These are phyloP conservation scores for Argyrosomus japonicus DNA, from an alignment of 2,113 vertebrate species.

Conservation along the genomic window DNA sequence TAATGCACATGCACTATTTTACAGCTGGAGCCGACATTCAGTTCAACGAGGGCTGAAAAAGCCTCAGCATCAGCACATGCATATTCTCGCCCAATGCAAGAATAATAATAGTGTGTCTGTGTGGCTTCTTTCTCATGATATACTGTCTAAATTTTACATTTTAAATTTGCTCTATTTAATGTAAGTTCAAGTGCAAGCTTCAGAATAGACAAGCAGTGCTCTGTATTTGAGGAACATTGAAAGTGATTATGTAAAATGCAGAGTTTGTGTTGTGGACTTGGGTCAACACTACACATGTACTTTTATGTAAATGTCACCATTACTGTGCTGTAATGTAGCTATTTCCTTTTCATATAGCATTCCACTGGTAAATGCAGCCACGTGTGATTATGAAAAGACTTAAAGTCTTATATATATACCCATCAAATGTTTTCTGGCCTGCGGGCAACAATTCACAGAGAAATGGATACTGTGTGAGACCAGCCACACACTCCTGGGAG, in stretches of 20 bases:
- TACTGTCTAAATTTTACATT: not conserved
- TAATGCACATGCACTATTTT: too few relatives aligned
- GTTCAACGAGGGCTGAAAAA: too few relatives aligned
- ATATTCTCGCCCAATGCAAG: not conserved
- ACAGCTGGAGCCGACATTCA: too few relatives aligned
- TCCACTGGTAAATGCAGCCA: slow-evolving; percentile 58
- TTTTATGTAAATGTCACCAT: slow-evolving; percentile 69
- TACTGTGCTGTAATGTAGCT: slow-evolving; percentile 59
- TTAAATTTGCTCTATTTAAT: not conserved
- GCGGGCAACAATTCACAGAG: slow-evolving; percentile 69
- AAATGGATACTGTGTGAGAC: slow-evolving; percentile 73
- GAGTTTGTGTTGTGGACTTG: slow-evolving; percentile 13
- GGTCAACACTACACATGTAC: slow-evolving; percentile 53
- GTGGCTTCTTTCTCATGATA: not conserved
- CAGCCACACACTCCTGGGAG: slow-evolving; percentile 62
- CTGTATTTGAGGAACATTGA: slow-evolving; percentile 10
- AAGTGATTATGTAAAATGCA: slow-evolving; percentile 23
- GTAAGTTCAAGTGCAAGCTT: not conserved
- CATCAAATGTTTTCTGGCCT: slow-evolving; percentile 72
- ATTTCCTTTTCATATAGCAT: slow-evolving; percentile 57
- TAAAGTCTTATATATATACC: slow-evolving; percentile 47
- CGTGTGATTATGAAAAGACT: slow-evolving; percentile 64
- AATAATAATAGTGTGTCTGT: not conserved
- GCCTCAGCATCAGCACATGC: too few relatives aligned
- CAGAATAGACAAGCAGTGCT: not conserved